Base-by-base conservation (phyloP, 2,113 vertebrate species). In the Mellivora capensis region DNA sequence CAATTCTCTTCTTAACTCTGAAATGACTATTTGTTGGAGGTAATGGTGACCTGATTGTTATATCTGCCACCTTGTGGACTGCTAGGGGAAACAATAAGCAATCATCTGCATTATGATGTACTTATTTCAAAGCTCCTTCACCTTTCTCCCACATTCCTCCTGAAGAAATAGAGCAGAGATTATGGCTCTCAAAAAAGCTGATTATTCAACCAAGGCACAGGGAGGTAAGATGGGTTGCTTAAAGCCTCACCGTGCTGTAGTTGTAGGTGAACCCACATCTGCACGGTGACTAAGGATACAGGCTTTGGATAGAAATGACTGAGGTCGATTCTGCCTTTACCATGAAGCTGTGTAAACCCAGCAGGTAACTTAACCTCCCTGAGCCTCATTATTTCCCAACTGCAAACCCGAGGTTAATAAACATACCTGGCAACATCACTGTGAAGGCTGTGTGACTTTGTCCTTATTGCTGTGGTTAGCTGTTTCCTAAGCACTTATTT, bases 21-120 rank as follows among this genome's bases (percentile, higher is more conserved):
- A 97, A 87, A 93, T 44, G 47, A 76, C 39, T 87, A 3, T 95
- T 93, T 90, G n/a, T 84, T 90, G 57, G 61, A 96, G 17, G 37
- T 57, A 34, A 91, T 3, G 25, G 29, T 86, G 64, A 97, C 92
- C 88, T 2, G 3, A 14, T 54, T 90, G 20, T 47, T 83, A 1
- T 0, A 59, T 42, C 29, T 62, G 64, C 42, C 61, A 61, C 54
- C 31, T 85, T 49, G n/a, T 67, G 31, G 87, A 95, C 81, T 81
- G 49, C 89, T 89, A 72, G 71, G 71, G 42, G 27, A 95, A 76
- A 87, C 57, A 64, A 64, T 54, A 82, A 86, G 25, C 29, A 93
- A 54, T 87, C 76, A 42, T 85, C 15, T 20, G 27, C 47, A 23
- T 47, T 49, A 80, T 14, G n/a, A 82, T 83, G 21, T 37, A 77